phyloP scores from a whole-genome alignment of 92 coral and sea anemone genomes.

The Zoanthus gigantus region DNA sequence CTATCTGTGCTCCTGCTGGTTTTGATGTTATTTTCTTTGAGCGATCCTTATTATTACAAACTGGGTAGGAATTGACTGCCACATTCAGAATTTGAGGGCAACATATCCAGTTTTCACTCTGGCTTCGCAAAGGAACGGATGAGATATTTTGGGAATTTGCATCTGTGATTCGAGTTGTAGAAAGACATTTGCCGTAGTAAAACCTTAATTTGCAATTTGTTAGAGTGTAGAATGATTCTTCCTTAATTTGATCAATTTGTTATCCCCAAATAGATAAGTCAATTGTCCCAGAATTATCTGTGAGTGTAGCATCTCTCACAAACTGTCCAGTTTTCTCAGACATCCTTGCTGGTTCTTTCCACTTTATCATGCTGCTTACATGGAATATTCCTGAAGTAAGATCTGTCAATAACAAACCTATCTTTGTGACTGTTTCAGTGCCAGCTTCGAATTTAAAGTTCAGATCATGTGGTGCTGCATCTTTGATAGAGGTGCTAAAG shows the following conservation, averaged over 20 bases:
- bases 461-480: conserved; percentile 3
- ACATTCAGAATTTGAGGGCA: conserved; percentile 36
- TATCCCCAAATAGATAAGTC: conserved; percentile 3
- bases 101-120: conserved; percentile 28
- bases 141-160: conserved; percentile 27
- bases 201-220: conserved; percentile 19
- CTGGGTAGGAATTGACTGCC: conserved; percentile 43
- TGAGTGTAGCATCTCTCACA: conserved; percentile 12
- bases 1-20: conserved; percentile 29
- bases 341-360: conserved; percentile 2
- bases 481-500: neutral
- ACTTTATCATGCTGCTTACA: neutral
- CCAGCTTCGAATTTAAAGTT: neutral
- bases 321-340: conserved; percentile 4
- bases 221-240: conserved; percentile 13
- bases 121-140: conserved; percentile 12
- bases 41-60: conserved; percentile 27
- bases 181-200: conserved; percentile 22
- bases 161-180: conserved; percentile 14
- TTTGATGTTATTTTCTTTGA: conserved; percentile 28
- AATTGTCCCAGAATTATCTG: neutral
- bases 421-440: neutral
- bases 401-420: conserved; percentile 1
- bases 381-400: neutral
- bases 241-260: conserved; percentile 12